These are phyloP conservation scores for Condylura cristata DNA, from an alignment of 2,113 vertebrate species.

Conservation along the genomic window DNA sequence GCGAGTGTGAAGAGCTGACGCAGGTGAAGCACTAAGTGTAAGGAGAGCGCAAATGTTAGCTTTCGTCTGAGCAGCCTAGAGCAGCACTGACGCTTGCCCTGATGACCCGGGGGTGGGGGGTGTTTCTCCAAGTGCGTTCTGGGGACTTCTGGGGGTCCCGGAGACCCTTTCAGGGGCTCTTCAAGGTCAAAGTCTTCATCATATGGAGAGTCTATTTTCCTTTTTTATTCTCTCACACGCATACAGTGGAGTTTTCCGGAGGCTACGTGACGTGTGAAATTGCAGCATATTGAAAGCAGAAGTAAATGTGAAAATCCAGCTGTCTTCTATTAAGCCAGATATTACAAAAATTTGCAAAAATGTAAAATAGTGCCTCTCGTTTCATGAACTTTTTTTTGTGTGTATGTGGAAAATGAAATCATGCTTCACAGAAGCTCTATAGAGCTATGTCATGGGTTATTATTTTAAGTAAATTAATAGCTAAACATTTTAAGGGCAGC, in stretches of 20 bases:
- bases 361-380: background rate
- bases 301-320: background rate
- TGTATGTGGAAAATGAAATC: background rate
- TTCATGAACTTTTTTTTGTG: background rate
- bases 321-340: background rate
- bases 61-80: background rate
- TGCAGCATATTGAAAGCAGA: background rate
- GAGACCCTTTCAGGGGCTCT: too few species aligned
- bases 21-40: background rate
- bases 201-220: background rate
- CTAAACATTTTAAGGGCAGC: background rate
- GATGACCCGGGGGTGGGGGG: fast-evolving
- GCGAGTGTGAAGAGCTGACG: background rate
- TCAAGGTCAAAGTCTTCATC: background rate
- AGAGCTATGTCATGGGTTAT: background rate
- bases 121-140: background rate
- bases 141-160: background rate
- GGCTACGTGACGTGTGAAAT: background rate
- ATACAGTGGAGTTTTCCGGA: background rate
- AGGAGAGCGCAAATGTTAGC: too few species aligned
- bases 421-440: background rate
- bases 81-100: background rate
- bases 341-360: background rate
- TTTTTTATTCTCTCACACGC: background rate
- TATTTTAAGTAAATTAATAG: background rate